Percentiles rank a stretch among this genome's conserved stretches.
Evolutionary conservation across 2,888 invertebrate genomes (phyloP).

Genomic region (Scaeva pyrastri): DNA sequence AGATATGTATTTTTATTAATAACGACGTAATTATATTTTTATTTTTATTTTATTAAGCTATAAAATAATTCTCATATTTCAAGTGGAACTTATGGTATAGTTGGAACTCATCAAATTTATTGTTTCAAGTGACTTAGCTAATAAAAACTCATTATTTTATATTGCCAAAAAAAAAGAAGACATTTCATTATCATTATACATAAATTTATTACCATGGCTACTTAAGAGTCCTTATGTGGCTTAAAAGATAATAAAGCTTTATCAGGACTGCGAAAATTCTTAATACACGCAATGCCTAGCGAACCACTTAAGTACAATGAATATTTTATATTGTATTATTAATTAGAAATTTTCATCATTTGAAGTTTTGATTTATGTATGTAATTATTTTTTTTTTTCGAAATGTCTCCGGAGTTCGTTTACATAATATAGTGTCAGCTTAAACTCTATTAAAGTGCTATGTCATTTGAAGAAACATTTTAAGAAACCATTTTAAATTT

Average conservation of each 20-base stretch:
- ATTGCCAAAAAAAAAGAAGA: neutral
- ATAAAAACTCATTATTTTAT: neutral
- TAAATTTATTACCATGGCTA: neutral
- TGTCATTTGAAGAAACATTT: too few species aligned
- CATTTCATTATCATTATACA: neutral
- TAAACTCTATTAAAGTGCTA: too few species aligned
- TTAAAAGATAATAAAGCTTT: neutral
- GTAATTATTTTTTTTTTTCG: too few species aligned
- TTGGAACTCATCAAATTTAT: slow-evolving; percentile 7
- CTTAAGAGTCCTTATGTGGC: neutral
- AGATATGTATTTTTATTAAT: neutral
- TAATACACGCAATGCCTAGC: slow-evolving; percentile 10
- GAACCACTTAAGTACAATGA: neutral
- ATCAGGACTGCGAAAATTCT: neutral
- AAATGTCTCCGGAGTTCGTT: too few species aligned
- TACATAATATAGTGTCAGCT: too few species aligned
- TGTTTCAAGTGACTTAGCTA: slow-evolving; percentile 6
- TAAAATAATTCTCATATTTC: slow-evolving; percentile 5
- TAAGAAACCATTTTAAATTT: too few species aligned
- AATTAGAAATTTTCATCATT: too few species aligned
- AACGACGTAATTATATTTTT: neutral
- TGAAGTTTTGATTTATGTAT: too few species aligned
- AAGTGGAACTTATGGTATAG: neutral
- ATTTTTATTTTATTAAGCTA: neutral
- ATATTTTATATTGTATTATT: too few species aligned